Base-by-base conservation (phyloP, 2,888 invertebrate species). In the Pammene aurita region DNA sequence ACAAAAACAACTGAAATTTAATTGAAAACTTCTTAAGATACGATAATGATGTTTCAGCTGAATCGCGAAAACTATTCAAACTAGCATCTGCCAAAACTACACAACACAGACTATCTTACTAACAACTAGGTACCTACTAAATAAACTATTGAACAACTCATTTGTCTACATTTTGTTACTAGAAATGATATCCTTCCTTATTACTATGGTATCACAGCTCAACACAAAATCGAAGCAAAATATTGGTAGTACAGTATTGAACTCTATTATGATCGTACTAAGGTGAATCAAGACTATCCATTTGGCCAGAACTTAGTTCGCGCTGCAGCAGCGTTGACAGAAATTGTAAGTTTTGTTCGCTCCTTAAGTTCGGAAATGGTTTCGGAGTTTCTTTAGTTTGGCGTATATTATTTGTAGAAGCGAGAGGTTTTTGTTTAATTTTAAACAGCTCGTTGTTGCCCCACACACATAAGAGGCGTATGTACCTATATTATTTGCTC, bases 111-210 rank as follows among this genome's bases (percentile, higher is more conserved):
- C 6, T 38, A 38, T 5, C 38, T 52, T 42, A 52, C 42, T 54
- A 63, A 46, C 48, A 63, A 42, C 62, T 7, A 34, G 16, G 26
- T 26, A 26, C 26, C 41, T n/a, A 63, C 52, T 26, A 7, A 9
- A 54, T 26, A 42, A 13, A 11, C 18, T 58, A 38, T 42, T 26
- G 26, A 34, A 54, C n/a, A 34, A 44, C 42, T 54, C 11, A 55
- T 55, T 64, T 64, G 44, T 64, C 64, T 0, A 41, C 63, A 64
- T 55, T 54, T 64, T 64, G 26, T 14, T 16, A 26, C 63, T n/a
- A n/a, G n/a, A 35, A 42, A 14, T 35, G 34, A 64, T 34, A 34
- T 26, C 26, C 1, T 26, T 7, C n/a, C 55, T 55, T 44, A 14
- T 52, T 5, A n/a, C 50, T 44, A 41, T n/a, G 46, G 14, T 11